These are phyloP conservation scores for Cheilosia pagana DNA, from an alignment of 2,888 invertebrate species.

Conservation along the genomic window DNA sequence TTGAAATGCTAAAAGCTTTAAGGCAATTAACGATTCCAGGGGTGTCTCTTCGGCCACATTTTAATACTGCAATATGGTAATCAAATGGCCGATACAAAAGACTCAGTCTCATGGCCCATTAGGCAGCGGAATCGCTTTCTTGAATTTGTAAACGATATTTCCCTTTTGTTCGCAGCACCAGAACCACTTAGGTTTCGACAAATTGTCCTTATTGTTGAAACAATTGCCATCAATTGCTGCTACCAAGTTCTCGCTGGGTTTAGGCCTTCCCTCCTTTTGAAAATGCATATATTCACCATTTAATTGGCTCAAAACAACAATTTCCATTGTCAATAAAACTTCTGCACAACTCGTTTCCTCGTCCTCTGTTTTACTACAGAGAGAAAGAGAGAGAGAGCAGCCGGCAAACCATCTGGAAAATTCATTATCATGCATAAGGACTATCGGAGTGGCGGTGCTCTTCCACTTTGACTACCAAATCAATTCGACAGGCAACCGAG, in stretches of 20 bases:
- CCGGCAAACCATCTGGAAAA: slow-evolving; percentile 68
- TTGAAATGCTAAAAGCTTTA: not conserved
- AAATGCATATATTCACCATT: slow-evolving; percentile 50
- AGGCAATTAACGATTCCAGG: not conserved
- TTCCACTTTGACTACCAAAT: slow-evolving; percentile 61
- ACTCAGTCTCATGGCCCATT: slow-evolving; percentile 3
- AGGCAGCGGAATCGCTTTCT: not conserved
- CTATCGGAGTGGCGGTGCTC: slow-evolving; percentile 13
- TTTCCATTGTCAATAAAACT: slow-evolving; percentile 69
- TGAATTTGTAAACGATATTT: slow-evolving; percentile 1
- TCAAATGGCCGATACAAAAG: not conserved
- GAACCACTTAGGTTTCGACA: slow-evolving; percentile 18
- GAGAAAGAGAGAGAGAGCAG: too few species aligned
- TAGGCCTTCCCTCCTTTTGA: not conserved
- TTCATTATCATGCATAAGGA: slow-evolving; percentile 71
- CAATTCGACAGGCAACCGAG: slow-evolving; percentile 49
- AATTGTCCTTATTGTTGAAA: slow-evolving; percentile 45
- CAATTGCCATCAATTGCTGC: slow-evolving; percentile 22
- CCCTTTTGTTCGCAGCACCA: not conserved
- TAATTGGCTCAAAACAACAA: slow-evolving; percentile 70
- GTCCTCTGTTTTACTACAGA: slow-evolving; percentile 19
- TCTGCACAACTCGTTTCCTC: slow-evolving; percentile 40
- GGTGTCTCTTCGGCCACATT: not conserved
- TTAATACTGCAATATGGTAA: not conserved
- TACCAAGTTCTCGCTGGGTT: not conserved